These are phyloP conservation scores for Caenorhabditis angaria DNA, from an alignment of 2,888 invertebrate species.

Conservation along the genomic window DNA sequence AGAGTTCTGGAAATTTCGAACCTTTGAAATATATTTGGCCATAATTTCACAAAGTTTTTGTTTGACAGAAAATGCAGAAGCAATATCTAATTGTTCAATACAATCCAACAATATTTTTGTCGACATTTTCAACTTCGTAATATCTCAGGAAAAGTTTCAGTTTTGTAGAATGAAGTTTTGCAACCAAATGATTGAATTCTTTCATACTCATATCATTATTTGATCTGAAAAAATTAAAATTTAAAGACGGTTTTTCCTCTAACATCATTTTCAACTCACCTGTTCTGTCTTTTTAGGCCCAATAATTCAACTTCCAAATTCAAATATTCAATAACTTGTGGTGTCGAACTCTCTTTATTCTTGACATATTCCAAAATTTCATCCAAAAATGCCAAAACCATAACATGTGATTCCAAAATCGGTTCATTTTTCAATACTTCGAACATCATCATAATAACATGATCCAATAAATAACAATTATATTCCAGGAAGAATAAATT, in stretches of 20 bases:
- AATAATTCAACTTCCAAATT: slow-evolving; percentile 5
- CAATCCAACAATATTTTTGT: slow-evolving; percentile 21
- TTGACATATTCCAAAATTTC: slow-evolving; percentile 13
- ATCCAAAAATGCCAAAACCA: slow-evolving; percentile 19
- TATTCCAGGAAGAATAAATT: slow-evolving; percentile 21
- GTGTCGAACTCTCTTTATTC: not conserved
- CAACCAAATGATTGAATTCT: slow-evolving; percentile 36
- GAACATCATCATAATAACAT: slow-evolving; percentile 1
- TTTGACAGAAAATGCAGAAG: slow-evolving; percentile 41
- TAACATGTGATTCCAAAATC: slow-evolving; percentile 15
- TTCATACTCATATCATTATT: slow-evolving; percentile 29
- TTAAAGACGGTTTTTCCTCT: not conserved
- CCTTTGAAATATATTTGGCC: not conserved
- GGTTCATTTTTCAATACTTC: not conserved
- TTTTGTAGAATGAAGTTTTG: slow-evolving; percentile 21
- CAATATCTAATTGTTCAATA: slow-evolving; percentile 42
- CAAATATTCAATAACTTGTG: slow-evolving; percentile 4
- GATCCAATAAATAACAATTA: no score
- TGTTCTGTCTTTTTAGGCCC: slow-evolving; percentile 17
- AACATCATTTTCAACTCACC: slow-evolving; percentile 8
- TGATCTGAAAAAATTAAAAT: not conserved
- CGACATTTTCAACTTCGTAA: not conserved
- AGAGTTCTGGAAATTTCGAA: not conserved
- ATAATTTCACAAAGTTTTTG: slow-evolving; percentile 25
- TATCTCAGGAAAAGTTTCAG: slow-evolving; percentile 17